A percentile compares a stretch with the other conserved stretches of the same genome.
phyloP scores from a whole-genome alignment of 2,797 vertebrate genomes.

The Pseudochaenichthys georgianus region DNA sequence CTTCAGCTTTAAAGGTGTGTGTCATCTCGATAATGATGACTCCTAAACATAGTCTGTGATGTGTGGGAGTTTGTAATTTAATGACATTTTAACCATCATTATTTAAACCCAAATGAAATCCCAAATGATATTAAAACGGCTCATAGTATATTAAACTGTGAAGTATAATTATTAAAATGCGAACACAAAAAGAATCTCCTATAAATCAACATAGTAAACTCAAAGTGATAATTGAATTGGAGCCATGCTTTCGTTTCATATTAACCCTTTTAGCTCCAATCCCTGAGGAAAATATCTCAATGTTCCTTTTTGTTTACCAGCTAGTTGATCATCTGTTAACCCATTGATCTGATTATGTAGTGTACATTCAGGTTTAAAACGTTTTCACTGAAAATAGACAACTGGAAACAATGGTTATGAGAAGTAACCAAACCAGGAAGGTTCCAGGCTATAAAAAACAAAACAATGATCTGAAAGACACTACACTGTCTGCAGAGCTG shows the following conservation, averaged over 20 bases:
- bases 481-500: background rate
- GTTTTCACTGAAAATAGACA: background rate
- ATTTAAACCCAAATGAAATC: background rate
- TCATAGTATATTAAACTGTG: background rate
- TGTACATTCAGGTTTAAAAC: background rate
- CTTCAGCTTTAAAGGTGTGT: slow-evolving; percentile 30
- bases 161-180: background rate
- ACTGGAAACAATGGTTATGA: background rate
- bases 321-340: background rate
- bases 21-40: slow-evolving; percentile 22
- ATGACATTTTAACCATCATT: background rate
- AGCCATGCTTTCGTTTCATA: background rate
- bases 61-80: slow-evolving; percentile 6
- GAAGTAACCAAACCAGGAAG: background rate
- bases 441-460: background rate
- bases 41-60: slow-evolving; percentile 20
- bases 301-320: background rate
- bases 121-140: background rate
- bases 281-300: background rate
- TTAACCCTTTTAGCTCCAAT: background rate
- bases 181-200: background rate
- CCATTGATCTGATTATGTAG: background rate
- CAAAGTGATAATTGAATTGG: background rate
- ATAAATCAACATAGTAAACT: background rate
- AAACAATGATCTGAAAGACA: background rate